Percentiles rank a stretch among this genome's conserved stretches.
phyloP scores from a whole-genome alignment of 2,888 invertebrate genomes.

The Coelopa pilipes region DNA sequence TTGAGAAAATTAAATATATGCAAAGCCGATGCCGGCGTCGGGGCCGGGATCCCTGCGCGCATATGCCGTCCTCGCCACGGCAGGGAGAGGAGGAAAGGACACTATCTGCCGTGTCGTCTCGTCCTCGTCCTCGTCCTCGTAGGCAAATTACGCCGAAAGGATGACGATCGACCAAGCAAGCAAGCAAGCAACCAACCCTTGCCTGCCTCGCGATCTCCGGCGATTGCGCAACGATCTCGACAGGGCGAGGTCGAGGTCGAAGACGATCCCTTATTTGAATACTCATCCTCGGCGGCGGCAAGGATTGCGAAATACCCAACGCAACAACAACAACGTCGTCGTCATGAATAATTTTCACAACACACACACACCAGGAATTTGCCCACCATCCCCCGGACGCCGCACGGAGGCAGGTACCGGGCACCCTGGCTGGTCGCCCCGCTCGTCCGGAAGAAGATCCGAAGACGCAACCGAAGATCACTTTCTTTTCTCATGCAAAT shows the following conservation, averaged over 20 bases:
- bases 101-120: slow-evolving; percentile 44
- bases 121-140: slow-evolving; percentile 44
- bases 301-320: slow-evolving; percentile 44
- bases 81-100: slow-evolving; percentile 47
- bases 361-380: slow-evolving; percentile 50
- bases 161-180: neutral
- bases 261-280: slow-evolving; percentile 60
- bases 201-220: slow-evolving; percentile 33
- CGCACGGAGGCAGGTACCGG: slow-evolving; percentile 27
- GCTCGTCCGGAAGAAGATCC: slow-evolving; percentile 53
- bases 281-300: slow-evolving; percentile 55
- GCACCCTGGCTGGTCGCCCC: neutral
- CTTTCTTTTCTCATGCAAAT: slow-evolving; percentile 66
- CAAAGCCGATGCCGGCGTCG: slow-evolving; percentile 46
- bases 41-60: slow-evolving; percentile 47
- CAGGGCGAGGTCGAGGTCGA: slow-evolving; percentile 31
- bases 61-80: slow-evolving; percentile 53
- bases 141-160: slow-evolving; percentile 57
- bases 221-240: slow-evolving; percentile 38
- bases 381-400: slow-evolving; percentile 48
- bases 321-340: slow-evolving; percentile 41
- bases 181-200: slow-evolving; percentile 49
- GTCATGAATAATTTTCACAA: slow-evolving; percentile 64
- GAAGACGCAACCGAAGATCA: slow-evolving; percentile 64
- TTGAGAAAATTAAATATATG: slow-evolving; percentile 62